These are phyloP conservation scores for Athalia circularis DNA, from an alignment of 2,888 invertebrate genomes.

Conservation along the genomic window DNA sequence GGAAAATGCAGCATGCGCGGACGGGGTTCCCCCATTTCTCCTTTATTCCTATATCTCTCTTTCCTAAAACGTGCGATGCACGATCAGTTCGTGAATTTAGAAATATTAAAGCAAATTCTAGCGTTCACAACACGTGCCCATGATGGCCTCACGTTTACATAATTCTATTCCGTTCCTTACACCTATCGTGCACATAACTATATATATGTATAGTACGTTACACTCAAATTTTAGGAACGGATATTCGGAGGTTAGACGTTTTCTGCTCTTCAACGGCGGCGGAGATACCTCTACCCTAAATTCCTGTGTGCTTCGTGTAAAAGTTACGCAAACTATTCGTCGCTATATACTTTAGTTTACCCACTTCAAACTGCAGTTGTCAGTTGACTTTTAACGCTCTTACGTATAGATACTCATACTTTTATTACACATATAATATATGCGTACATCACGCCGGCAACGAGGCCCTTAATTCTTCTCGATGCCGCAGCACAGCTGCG, in stretches of 20 bases:
- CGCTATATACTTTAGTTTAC: too few relatives aligned
- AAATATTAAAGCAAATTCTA: slow-evolving; percentile 15
- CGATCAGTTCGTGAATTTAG: slow-evolving; percentile 33
- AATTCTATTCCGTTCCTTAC: background rate
- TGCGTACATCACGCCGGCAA: background rate
- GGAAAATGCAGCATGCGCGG: slow-evolving; percentile 17
- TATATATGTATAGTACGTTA: too few relatives aligned
- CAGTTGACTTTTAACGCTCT: background rate
- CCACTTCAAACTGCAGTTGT: background rate
- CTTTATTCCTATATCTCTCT: background rate
- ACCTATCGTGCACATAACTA: too few relatives aligned
- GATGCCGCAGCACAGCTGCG: too few relatives aligned
- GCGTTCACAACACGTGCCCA: too few relatives aligned
- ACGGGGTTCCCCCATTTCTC: background rate
- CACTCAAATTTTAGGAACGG: too few relatives aligned
- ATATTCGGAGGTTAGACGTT: too few relatives aligned
- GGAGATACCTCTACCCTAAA: too few relatives aligned
- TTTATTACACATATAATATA: background rate
- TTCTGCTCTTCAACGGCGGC: too few relatives aligned
- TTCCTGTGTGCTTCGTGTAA: too few relatives aligned
- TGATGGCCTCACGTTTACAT: background rate
- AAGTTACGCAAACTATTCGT: too few relatives aligned
- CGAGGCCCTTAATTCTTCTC: too few relatives aligned
- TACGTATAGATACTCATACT: background rate
- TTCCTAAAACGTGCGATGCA: background rate